Base-by-base conservation (phyloP, 2,888 invertebrate genomes). In the Xanthorhoe designata region DNA sequence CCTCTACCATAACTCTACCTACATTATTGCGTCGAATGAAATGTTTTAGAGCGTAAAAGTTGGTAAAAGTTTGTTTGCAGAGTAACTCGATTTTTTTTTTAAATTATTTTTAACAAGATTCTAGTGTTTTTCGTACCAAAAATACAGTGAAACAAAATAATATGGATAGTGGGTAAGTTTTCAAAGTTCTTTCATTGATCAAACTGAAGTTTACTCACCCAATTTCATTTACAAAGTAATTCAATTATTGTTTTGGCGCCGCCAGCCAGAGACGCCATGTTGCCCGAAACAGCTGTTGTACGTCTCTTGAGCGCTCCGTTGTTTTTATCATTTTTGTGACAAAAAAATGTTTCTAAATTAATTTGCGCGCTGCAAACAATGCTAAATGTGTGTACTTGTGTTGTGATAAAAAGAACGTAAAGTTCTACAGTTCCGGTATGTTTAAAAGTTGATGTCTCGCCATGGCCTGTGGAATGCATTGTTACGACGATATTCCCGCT, bases 211-310 rank as follows among this genome's bases (percentile, higher is more conserved):
- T 59, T 13, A 10, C 7, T 53, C 53, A 24, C 53, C 6, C 7
- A 29, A 52, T 15, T 53, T 8, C 8, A 9, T 17, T 8, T 17
- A 15, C 1, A 15, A 45, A 8, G 50, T 9, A 72, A 66, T 61
- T 49, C 68, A n/a, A 68, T 69, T 88, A 89, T 85, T 83, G 84
- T 88, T 91, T 91, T 91, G 88, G 89, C 92, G 92, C 90, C 92
- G 92, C 90, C 88, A 70, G 65, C 58, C 83, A 87, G 87, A 81
- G 91, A 89, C 88, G 91, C 91, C 91, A 92, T 92, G 80, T 92
- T 92, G 84, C 85, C 82, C 79, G 74, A 83, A 93, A 93, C 92
- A 93, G 92, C 92, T 92, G 92, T 92, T 89, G 77, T 77, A 78
- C 77, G 81, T 80, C 79, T 86, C 78, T 81, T 75, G 80, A 82